Conservation (phyloP, 2,113 vertebrate genomes). For the Larimichthys polyactis region DNA sequence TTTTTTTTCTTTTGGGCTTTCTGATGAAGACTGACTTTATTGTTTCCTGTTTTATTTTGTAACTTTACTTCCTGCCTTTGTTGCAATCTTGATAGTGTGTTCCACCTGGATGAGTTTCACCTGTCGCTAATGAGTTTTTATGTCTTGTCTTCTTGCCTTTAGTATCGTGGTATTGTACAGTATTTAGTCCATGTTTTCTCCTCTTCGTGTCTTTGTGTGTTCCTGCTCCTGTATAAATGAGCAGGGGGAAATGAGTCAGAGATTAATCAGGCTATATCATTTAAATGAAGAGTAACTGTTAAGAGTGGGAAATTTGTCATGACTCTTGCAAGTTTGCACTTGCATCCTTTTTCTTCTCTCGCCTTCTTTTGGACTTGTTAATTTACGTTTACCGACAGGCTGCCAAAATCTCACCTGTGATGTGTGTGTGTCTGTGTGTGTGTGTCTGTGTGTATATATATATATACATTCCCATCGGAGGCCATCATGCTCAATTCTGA, state of each 20-base stretch:
- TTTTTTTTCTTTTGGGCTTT: no score
- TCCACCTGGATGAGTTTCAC: no score
- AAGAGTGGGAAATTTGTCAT: no score
- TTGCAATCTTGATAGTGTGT: no score
- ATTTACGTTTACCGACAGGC: background rate
- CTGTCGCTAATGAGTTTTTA: no score
- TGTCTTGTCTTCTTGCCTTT: no score
- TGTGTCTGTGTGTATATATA: background rate
- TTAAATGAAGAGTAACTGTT: background rate
- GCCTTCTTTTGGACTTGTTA: background rate
- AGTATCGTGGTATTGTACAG: no score
- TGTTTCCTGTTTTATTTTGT: no score
- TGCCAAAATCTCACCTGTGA: background rate
- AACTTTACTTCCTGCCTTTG: no score
- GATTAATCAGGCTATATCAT: background rate
- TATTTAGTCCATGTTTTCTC: no score
- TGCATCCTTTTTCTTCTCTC: background rate
- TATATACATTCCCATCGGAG: constrained; percentile 17
- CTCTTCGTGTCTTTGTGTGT: no score
- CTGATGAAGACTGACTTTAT: no score
- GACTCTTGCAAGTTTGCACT: background rate
- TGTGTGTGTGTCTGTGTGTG: constrained; percentile 5
- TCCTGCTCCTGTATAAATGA: background rate
- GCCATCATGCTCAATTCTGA: constrained; percentile 15
- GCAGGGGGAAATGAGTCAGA: background rate